Evolutionary conservation across 2,113 vertebrate genomes (phyloP), one percentile per base, ranked within the genome.

Genomic region (Elephantulus edwardii): DNA sequence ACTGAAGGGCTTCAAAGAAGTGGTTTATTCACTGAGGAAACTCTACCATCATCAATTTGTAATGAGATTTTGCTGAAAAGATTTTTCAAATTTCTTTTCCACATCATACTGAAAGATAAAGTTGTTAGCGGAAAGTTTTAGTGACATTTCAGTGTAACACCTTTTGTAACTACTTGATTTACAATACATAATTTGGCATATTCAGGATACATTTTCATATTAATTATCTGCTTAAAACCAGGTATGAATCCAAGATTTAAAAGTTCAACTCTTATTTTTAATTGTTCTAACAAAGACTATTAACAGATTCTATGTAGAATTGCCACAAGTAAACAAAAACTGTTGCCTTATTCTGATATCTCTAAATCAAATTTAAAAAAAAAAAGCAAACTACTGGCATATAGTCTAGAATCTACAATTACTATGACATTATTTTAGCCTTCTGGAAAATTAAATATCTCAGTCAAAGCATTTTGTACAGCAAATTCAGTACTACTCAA

Each of bases 321-420:
- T 90, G 2, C 22, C 66, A 76, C 33, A 48, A 71, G 38, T 78
- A 76, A 88, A 74, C 22, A 22, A 60, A 64, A 83, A 75, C 38
- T 82, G 38, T 3, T 50, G 52, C 22, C 24, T 68, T 38, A 46
- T 82, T 71, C n/a, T n/a, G n/a, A 38, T 35, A 80, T 66, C 26
- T 6, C 40, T 86, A 64, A 89, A 86, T 14, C 40, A 86, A 93
- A 86, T 44, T n/a, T n/a, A n/a, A 75, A 80, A 56, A 16, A 83
- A 50, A 50, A 6, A 62, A 44, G 9, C 78, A 66, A 85, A 70
- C 26, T 24, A 22, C 17, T 24, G 9, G 10, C n/a, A n/a, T n/a
- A 33, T 24, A 82, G 6, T 56, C 22, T 48, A 71, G 7, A 81
- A 33, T 50, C 52, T 40, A 71, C 14, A 60, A n/a, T 54, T 54